Percentiles rank a stretch among this genome's conserved stretches.
phyloP scores from a whole-genome alignment of 2,888 invertebrate species.

The Andricus quercusramuli region DNA sequence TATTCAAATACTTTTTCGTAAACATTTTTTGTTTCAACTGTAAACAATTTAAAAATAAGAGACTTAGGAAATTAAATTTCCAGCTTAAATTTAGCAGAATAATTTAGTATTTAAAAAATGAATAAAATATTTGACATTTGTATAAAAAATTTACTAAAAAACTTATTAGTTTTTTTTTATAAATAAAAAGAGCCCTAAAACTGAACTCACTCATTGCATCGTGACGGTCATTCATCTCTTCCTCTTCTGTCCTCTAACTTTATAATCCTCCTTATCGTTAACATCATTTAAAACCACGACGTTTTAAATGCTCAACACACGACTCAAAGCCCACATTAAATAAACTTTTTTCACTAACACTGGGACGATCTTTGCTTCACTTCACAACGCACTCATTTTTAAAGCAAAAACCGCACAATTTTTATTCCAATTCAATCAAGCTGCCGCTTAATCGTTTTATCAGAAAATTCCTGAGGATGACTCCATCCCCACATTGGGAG shows the following conservation, averaged over 20 bases:
- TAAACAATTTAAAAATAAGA: too few relatives aligned
- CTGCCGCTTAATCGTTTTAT: not conserved
- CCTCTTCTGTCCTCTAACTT: constrained; percentile 8
- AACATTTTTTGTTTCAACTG: too few relatives aligned
- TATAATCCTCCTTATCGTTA: constrained; percentile 27
- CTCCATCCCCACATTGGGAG: not conserved
- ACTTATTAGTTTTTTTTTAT: not conserved
- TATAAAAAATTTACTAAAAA: too few relatives aligned
- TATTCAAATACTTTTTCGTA: too few relatives aligned
- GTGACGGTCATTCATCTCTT: constrained; percentile 24
- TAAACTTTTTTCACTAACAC: not conserved
- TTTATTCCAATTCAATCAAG: not conserved
- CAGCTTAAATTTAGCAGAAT: too few relatives aligned
- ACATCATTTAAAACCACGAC: not conserved
- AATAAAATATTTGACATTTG: too few relatives aligned
- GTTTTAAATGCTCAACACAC: not conserved
- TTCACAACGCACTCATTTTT: not conserved
- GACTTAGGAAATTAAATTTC: too few relatives aligned
- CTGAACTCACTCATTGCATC: constrained; percentile 28
- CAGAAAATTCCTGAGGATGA: not conserved
- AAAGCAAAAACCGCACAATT: not conserved
- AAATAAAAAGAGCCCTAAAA: not conserved
- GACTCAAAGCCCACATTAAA: not conserved
- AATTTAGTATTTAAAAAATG: too few relatives aligned
- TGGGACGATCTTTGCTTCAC: not conserved